phyloP scores from a whole-genome alignment of 2,113 vertebrate genomes.

The Octodon degus region DNA sequence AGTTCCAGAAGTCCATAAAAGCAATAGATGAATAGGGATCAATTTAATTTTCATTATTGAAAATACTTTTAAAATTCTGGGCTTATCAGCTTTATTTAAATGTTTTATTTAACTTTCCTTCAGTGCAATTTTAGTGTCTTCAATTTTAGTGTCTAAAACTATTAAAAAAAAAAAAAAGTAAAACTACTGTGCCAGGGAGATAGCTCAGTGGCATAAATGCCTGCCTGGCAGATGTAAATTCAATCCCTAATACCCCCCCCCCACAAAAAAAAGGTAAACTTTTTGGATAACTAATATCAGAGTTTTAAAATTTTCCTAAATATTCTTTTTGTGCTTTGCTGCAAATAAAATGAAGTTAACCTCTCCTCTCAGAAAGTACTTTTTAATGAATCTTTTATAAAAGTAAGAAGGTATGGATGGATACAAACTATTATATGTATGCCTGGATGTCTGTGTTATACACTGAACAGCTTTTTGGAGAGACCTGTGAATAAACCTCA shows the following conservation, averaged over 20 bases:
- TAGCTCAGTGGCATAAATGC: too few relatives aligned
- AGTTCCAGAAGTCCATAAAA: background rate
- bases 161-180: too few relatives aligned
- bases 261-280: too few relatives aligned
- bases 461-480: background rate
- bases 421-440: background rate
- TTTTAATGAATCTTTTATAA: slow-evolving; percentile 3
- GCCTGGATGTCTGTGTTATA: background rate
- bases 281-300: background rate
- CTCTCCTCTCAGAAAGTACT: background rate
- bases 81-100: slow-evolving; percentile 36
- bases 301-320: slow-evolving; percentile 43
- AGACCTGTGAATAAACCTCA: slow-evolving; percentile 19
- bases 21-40: background rate
- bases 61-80: slow-evolving; percentile 34
- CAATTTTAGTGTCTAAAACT: too few relatives aligned
- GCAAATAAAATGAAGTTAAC: slow-evolving; percentile 16
- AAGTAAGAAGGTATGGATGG: background rate
- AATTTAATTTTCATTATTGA: slow-evolving; percentile 40
- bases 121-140: slow-evolving; percentile 42
- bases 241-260: too few relatives aligned
- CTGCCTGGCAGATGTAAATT: too few relatives aligned
- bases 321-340: background rate
- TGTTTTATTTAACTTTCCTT: slow-evolving; percentile 40
- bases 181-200: background rate